Evolutionary conservation across 2,888 invertebrate genomes (phyloP).

Genomic region (Sthenelais limicola): DNA sequence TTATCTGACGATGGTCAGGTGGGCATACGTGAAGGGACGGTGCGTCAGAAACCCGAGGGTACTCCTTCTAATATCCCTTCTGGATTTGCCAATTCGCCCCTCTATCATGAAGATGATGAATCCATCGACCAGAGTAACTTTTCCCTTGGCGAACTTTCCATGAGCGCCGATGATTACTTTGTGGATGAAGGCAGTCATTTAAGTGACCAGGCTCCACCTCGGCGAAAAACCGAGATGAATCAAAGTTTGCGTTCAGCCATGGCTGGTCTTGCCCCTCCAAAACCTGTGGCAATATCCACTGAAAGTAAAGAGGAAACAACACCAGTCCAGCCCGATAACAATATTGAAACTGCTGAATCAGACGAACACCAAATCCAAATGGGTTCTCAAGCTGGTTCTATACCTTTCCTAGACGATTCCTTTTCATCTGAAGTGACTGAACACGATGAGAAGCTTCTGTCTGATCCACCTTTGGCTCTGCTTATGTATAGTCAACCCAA

Average conservation of each 20-base stretch:
- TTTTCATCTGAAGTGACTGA: constrained; percentile 31
- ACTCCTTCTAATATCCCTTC: neutral
- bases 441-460: constrained; percentile 1
- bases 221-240: constrained; percentile 14
- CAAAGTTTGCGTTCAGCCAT: constrained; percentile 15
- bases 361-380: too few relatives aligned
- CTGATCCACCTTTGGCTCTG: constrained; percentile 12
- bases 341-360: neutral
- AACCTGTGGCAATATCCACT: too few relatives aligned
- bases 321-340: neutral
- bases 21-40: neutral
- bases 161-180: constrained; percentile 15
- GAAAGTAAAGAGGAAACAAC: neutral
- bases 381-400: too few relatives aligned
- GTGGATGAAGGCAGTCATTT: neutral
- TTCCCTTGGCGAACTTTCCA: constrained; percentile 7
- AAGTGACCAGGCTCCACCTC: neutral
- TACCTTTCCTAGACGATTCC: neutral
- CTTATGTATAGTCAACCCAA: constrained; percentile 28
- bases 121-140: constrained; percentile 17
- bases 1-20: neutral
- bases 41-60: neutral
- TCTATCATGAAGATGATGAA: neutral
- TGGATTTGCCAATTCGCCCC: neutral
- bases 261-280: neutral